Evolutionary conservation across 1,140 invertebrate genomes (phyloP).

Genomic region (Neodiprion lecontei): DNA sequence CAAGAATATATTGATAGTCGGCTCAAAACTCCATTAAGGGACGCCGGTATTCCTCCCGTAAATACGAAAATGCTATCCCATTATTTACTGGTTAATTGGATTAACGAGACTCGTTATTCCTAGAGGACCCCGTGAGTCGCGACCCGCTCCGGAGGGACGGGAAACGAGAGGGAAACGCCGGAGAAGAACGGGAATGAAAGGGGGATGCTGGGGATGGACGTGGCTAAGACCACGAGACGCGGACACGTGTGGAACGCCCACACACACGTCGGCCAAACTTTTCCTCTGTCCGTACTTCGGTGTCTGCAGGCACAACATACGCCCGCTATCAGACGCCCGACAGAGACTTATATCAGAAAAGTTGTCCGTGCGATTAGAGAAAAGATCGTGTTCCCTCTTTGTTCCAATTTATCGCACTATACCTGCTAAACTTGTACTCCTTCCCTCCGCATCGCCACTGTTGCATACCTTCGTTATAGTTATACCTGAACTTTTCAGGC

Average conservation of each 20-base stretch:
- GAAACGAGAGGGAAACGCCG: slow-evolving; percentile 32
- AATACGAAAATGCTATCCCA: slow-evolving; percentile 64
- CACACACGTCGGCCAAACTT: background rate
- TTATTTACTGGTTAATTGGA: slow-evolving; percentile 66
- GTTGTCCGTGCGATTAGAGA: background rate
- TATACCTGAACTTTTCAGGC: too few species aligned
- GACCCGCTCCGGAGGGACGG: slow-evolving; percentile 32
- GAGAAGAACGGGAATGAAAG: slow-evolving; percentile 22
- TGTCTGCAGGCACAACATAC: background rate
- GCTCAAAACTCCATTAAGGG: slow-evolving; percentile 63
- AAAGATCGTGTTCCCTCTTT: background rate
- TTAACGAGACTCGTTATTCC: slow-evolving; percentile 65
- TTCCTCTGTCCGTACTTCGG: background rate
- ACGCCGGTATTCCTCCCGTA: slow-evolving; percentile 54
- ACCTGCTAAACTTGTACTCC: too few species aligned
- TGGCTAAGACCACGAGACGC: background rate
- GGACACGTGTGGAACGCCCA: background rate
- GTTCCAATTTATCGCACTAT: background rate
- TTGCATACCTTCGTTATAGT: too few species aligned
- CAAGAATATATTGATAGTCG: slow-evolving; percentile 64
- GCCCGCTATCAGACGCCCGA: background rate
- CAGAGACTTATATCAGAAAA: background rate
- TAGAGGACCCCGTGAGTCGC: slow-evolving; percentile 51
- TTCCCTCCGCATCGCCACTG: too few species aligned
- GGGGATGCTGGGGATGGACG: slow-evolving; percentile 24